A percentile compares a stretch with the other conserved stretches of the same genome.
These are phyloP conservation scores for Orchesella flavescens DNA, from an alignment of 2,888 invertebrate species.

Conservation along the genomic window DNA sequence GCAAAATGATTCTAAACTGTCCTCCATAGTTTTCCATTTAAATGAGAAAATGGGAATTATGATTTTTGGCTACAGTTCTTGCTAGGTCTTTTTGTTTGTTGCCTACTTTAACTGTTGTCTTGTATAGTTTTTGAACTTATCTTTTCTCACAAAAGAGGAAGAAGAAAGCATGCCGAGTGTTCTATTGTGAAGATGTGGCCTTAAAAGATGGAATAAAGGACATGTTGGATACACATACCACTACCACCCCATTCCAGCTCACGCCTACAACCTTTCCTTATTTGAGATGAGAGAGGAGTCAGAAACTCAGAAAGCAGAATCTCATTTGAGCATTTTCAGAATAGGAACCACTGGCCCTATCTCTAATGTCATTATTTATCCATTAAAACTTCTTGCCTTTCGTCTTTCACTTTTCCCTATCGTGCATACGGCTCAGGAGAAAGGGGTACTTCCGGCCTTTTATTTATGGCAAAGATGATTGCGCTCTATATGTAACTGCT, in stretches of 20 bases:
- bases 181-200: not conserved
- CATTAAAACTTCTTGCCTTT: slow-evolving; percentile 49
- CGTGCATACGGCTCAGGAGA: slow-evolving; percentile 20
- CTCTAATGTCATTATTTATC: slow-evolving; percentile 58
- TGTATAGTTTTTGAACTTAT: slow-evolving; percentile 12
- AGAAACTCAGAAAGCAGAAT: not conserved
- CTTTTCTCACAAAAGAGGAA: not conserved
- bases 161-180: slow-evolving; percentile 1
- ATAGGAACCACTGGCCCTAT: slow-evolving; percentile 27
- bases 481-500: slow-evolving; percentile 19
- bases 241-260: too few species aligned
- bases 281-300: slow-evolving; percentile 4
- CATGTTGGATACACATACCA: too few species aligned
- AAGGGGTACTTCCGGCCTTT: slow-evolving; percentile 46
- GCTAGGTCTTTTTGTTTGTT: not conserved
- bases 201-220: not conserved
- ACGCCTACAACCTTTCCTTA: not conserved
- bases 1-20: too few species aligned
- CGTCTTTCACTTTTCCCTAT: slow-evolving; percentile 5
- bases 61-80: too few species aligned
- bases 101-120: not conserved
- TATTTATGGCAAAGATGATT: slow-evolving; percentile 52
- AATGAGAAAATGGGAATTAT: too few species aligned
- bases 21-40: too few species aligned
- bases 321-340: too few species aligned